phyloP scores from a whole-genome alignment of 1,140 invertebrate genomes.

The Holotrichia oblita region DNA sequence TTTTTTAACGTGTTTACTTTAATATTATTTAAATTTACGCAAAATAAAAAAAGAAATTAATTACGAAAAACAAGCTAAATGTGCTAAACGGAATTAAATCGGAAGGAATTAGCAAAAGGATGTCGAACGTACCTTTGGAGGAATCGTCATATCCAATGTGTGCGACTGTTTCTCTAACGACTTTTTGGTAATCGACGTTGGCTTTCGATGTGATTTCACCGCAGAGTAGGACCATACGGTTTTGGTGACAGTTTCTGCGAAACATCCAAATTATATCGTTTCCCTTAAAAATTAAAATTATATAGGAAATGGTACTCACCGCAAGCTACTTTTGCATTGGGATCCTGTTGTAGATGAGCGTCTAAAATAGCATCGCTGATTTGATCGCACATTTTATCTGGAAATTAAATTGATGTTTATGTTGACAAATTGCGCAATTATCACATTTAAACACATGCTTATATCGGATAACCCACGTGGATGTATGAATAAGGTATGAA shows the following conservation, averaged over 20 bases:
- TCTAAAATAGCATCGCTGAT: conserved; percentile 99
- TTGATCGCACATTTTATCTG: conserved; percentile 99
- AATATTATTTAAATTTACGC: background rate
- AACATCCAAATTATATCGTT: conserved; percentile 39
- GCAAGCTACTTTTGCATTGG: conserved; percentile 97
- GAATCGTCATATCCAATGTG: conserved; percentile 99
- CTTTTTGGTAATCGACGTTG: conserved; percentile 95
- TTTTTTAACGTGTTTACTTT: conserved; percentile 28
- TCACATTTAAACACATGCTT: background rate
- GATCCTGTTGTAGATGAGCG: conserved; percentile 95
- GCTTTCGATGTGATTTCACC: conserved; percentile 92
- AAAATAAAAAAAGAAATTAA: background rate
- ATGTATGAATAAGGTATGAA: conserved; percentile 1
- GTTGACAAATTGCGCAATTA: conserved; percentile 8
- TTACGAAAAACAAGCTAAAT: background rate
- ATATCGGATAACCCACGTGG: background rate
- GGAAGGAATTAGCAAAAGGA: no score
- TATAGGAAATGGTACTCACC: conserved; percentile 68
- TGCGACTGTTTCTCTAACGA: conserved; percentile 94
- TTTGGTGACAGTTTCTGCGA: conserved; percentile 84
- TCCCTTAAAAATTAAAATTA: no score
- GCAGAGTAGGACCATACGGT: conserved; percentile 85
- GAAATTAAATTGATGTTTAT: conserved; percentile 52
- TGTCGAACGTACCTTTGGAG: conserved; percentile 79
- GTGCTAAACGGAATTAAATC: background rate